These are phyloP conservation scores for Pocillopora grandis DNA, from an alignment of 92 coral and sea anemone species.

Conservation along the genomic window DNA sequence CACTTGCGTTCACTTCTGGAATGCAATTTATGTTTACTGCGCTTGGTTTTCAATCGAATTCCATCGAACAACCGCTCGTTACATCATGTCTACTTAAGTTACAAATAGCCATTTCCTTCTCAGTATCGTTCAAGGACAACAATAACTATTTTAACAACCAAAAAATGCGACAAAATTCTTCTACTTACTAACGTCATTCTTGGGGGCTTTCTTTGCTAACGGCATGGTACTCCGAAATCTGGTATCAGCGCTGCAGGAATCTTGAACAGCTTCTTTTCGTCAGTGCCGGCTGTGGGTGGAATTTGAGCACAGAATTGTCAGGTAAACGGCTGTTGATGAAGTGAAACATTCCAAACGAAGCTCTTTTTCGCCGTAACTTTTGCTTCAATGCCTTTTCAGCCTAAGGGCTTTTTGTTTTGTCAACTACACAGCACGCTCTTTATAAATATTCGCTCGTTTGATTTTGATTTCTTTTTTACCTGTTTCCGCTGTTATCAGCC, in stretches of 20 bases:
- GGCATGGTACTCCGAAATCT: constrained; percentile 35
- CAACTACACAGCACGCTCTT: constrained; percentile 26
- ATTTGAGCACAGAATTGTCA: constrained; percentile 8
- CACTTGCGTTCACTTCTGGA: constrained; percentile 18
- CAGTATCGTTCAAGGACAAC: background rate
- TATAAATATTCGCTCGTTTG: constrained; percentile 29
- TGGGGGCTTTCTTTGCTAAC: constrained; percentile 71
- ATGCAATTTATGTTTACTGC: constrained; percentile 33
- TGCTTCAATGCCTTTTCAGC: background rate
- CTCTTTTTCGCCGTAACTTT: background rate
- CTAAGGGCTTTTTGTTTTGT: constrained; percentile 13
- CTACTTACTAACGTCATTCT: constrained; percentile 72
- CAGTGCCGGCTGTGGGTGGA: constrained; percentile 20
- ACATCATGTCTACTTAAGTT: background rate
- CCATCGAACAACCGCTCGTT: background rate
- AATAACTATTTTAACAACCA: background rate
- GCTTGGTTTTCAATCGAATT: constrained; percentile 29
- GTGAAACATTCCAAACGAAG: background rate
- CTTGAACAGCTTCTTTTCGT: constrained; percentile 8
- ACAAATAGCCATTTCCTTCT: background rate
- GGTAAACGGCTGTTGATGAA: background rate
- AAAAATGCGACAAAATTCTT: background rate
- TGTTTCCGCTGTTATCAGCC: constrained; percentile 12
- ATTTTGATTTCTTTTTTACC: constrained; percentile 21
- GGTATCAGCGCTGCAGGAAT: constrained; percentile 26